Percentiles rank a stretch among this genome's conserved stretches.
Evolutionary conservation across 2,797 vertebrate genomes (phyloP).

Genomic region (Pygocentrus nattereri): DNA sequence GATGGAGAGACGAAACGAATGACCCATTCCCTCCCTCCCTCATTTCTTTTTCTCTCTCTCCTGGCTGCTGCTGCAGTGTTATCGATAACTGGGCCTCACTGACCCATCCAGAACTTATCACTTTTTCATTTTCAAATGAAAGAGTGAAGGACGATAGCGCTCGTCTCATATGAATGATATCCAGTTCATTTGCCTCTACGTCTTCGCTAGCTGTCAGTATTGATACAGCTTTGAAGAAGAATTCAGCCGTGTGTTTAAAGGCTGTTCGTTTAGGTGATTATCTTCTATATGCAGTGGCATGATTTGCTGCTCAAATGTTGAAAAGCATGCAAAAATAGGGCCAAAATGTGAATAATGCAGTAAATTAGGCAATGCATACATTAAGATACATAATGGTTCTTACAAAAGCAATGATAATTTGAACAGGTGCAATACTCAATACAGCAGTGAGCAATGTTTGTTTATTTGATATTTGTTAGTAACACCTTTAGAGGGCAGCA

Average conservation of each 20-base stretch:
- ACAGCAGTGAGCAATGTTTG: no score
- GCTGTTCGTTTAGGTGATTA: neutral
- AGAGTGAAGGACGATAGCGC: conserved; percentile 2
- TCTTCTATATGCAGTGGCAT: neutral
- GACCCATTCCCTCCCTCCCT: conserved; percentile 26
- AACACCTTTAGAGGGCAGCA: no score
- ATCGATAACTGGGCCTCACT: conserved; percentile 35
- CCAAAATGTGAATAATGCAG: no score
- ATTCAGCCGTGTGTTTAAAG: neutral
- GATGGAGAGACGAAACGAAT: conserved; percentile 52
- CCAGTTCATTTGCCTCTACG: neutral
- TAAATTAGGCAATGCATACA: no score
- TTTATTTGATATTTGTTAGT: no score
- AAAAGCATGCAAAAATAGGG: neutral
- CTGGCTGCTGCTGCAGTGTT: conserved; percentile 24
- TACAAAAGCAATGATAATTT: no score
- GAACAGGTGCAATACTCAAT: no score
- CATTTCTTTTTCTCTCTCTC: conserved; percentile 25
- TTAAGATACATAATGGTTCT: no score
- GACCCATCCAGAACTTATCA: conserved; percentile 29
- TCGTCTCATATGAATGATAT: neutral
- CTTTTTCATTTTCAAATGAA: conserved; percentile 43
- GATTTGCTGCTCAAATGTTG: neutral
- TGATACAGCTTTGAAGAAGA: neutral
- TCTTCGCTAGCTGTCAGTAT: neutral